Evolutionary conservation across 2,113 vertebrate genomes (phyloP), one percentile per base, ranked within the genome.

Genomic region (Sprattus sprattus): DNA sequence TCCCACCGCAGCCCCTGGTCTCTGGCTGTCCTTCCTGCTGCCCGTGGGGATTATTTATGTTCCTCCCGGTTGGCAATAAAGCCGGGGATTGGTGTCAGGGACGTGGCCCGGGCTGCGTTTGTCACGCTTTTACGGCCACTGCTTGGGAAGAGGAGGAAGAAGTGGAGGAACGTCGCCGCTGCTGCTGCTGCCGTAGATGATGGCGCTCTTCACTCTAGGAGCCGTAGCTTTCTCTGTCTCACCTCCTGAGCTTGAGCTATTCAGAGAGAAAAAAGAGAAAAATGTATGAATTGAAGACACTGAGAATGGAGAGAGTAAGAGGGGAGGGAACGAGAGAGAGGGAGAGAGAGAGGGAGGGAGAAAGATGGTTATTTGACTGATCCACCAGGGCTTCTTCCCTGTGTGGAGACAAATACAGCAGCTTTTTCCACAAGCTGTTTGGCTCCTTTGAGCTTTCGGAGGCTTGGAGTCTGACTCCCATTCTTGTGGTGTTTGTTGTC

Each of bases 41-140:
- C 81, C 81, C 5, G 46, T 2, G 25, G 47, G 47, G 82, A 13
- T 82, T 86, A 75, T 84, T 84, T 82, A 84, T 88, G 44, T 67
- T 86, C 82, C 6, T 80, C 39, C 78, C 11, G 47, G n/a, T 25
- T 82, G 82, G 52, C 49, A 46, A 81, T 22, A 52, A 81, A 50
- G 60, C 45, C 16, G 18, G n/a, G 82, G 60, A 46, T 85, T 50
- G 78, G 82, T 57, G 80, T 82, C 60, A 57, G 64, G 83, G 85
- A 82, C 49, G n/a, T 71, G 32, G 60, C 64, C 25, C 10, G 3
- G 44, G n/a, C 75, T 75, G 57, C 83, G 57, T 67, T 83, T 84
- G 85, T 83, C 84, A 86, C 82, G 64, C 46, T 81, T 52, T 39
- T 78, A 39, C 10, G 9, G 64, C 64, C 7, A 13, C 22, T 2